phyloP scores from a whole-genome alignment of 2,797 vertebrate species.

The Poeciliopsis gracilis region DNA sequence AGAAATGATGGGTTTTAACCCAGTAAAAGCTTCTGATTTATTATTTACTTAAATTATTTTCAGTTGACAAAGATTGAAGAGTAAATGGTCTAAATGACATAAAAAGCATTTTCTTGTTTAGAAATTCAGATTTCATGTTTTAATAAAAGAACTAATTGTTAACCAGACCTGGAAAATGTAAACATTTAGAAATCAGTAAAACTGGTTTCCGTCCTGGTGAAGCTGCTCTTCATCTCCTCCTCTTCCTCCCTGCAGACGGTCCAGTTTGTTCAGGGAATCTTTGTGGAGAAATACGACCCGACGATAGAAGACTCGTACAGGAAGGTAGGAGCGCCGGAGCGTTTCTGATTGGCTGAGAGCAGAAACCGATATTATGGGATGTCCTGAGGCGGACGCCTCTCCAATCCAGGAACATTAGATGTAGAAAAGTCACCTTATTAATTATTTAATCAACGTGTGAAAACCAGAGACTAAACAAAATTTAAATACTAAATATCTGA shows the following conservation, averaged over 20 bases:
- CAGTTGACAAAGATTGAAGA: neutral
- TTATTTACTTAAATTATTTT: neutral
- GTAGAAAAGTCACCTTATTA: too few relatives aligned
- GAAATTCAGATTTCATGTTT: neutral
- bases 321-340: conserved; percentile 82
- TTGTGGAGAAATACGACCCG: conserved; percentile 99
- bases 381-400: neutral
- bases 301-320: conserved; percentile 99
- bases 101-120: neutral
- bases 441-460: too few relatives aligned
- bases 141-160: neutral
- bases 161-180: neutral
- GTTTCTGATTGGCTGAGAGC: neutral
- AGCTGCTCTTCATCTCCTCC: conserved; percentile 34
- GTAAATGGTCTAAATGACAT: neutral
- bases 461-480: neutral
- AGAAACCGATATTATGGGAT: neutral
- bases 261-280: conserved; percentile 99
- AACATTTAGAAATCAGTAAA: neutral
- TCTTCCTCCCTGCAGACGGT: conserved; percentile 75
- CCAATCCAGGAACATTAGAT: too few relatives aligned
- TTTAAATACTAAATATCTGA: too few relatives aligned
- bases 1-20: neutral
- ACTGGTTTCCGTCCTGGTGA: conserved; percentile 57
- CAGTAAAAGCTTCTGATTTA: neutral